A percentile compares a stretch with the other conserved stretches of the same genome.
phyloP scores from a whole-genome alignment of 2,888 invertebrate species.

The Platypus cylindrus region DNA sequence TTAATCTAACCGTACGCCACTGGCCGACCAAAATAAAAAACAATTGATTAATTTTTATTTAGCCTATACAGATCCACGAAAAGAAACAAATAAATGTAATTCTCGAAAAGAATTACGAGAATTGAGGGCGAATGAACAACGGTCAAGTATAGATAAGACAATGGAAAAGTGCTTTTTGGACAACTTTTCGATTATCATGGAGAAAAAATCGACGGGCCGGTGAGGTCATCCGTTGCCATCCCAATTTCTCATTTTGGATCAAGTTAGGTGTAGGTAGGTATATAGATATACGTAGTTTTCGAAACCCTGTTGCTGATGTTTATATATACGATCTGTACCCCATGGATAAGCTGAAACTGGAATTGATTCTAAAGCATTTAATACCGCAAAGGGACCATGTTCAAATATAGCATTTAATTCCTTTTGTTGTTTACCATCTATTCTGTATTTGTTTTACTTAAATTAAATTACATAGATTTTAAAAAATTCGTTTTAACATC shows the following conservation, averaged over 20 bases:
- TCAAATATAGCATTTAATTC: too few species aligned
- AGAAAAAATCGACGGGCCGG: conserved; percentile 8
- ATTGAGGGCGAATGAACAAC: conserved; percentile 26
- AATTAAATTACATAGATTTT: too few species aligned
- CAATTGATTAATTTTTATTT: too few species aligned
- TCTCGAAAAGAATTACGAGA: conserved; percentile 17
- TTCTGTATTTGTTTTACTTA: too few species aligned
- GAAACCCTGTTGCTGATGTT: conserved; percentile 27
- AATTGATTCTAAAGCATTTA: conserved; percentile 32
- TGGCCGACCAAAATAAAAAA: neutral
- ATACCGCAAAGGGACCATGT: too few species aligned
- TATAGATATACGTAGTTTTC: conserved; percentile 14
- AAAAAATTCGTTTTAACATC: too few species aligned
- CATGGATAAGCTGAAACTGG: conserved; percentile 29
- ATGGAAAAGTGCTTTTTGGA: conserved; percentile 22
- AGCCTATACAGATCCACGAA: too few species aligned
- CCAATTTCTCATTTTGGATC: conserved; percentile 9
- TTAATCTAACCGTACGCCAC: too few species aligned
- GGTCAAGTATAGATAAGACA: conserved; percentile 25
- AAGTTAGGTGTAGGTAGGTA: too few species aligned
- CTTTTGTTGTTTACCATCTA: too few species aligned
- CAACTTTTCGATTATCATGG: conserved; percentile 15
- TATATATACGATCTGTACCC: too few species aligned
- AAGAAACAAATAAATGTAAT: conserved; percentile 14
- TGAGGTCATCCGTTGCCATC: conserved; percentile 15